phyloP scores from a whole-genome alignment of 2,888 invertebrate genomes.

The Dynastes maya region DNA sequence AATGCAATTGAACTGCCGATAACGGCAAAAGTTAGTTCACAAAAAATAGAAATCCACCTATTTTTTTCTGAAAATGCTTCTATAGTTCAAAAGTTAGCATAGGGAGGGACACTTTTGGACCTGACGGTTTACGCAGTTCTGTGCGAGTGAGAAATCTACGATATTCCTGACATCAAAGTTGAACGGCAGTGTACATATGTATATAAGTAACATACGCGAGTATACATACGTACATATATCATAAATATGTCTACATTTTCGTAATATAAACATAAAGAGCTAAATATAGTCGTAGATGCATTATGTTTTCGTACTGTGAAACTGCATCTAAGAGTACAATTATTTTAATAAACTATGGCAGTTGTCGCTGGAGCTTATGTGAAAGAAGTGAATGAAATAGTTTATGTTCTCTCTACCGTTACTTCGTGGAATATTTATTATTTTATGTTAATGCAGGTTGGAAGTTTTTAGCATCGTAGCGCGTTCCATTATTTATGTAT shows the following conservation, averaged over 20 bases:
- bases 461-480: slow-evolving; percentile 18
- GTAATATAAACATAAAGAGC: background rate
- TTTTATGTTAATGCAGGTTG: slow-evolving; percentile 44
- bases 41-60: too few species aligned
- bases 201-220: background rate
- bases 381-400: slow-evolving; percentile 45
- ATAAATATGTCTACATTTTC: background rate
- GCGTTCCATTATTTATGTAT: slow-evolving; percentile 37
- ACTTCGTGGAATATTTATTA: slow-evolving; percentile 45
- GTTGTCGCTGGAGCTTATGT: slow-evolving; percentile 37
- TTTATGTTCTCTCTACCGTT: slow-evolving; percentile 49
- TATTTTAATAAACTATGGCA: slow-evolving; percentile 44
- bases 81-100: too few species aligned
- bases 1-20: too few species aligned
- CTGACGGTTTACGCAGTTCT: too few species aligned
- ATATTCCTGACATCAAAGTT: too few species aligned
- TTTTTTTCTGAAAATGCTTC: too few species aligned
- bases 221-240: background rate
- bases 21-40: too few species aligned
- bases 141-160: too few species aligned
- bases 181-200: background rate
- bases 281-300: background rate
- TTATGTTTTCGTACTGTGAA: slow-evolving; percentile 7
- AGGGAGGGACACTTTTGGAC: too few species aligned
- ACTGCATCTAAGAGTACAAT: slow-evolving; percentile 9